Percentiles rank a stretch among this genome's conserved stretches.
phyloP scores from a whole-genome alignment of 2,888 invertebrate species.

The Xestia rhomboidea region DNA sequence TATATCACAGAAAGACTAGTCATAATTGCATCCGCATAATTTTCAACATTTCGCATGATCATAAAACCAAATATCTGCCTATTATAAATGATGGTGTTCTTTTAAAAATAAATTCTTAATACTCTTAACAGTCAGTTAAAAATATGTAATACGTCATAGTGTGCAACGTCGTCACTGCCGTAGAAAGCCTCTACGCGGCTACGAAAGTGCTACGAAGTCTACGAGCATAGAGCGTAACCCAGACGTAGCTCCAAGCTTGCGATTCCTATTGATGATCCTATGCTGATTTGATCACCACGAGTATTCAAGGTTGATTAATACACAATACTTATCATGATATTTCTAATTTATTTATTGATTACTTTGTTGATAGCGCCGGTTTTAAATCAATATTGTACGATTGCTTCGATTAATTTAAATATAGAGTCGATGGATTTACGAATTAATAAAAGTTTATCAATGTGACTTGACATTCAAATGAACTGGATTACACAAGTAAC shows the following conservation, averaged over 20 bases:
- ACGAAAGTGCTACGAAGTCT: slow-evolving; percentile 51
- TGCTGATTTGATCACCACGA: neutral
- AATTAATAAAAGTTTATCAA: neutral
- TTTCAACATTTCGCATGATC: neutral
- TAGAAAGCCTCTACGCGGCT: slow-evolving; percentile 36
- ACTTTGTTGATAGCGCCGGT: neutral
- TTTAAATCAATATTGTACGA: neutral
- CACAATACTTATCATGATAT: neutral
- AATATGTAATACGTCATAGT: neutral
- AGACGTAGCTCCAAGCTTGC: neutral
- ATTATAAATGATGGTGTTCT: neutral
- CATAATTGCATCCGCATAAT: neutral
- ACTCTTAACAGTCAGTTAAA: neutral
- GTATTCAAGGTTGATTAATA: neutral
- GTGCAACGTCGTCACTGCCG: neutral
- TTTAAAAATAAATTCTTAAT: neutral
- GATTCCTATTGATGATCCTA: neutral
- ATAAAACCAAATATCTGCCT: neutral
- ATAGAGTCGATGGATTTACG: neutral
- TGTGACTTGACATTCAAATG: neutral
- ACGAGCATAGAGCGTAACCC: slow-evolving; percentile 21
- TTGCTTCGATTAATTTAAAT: neutral
- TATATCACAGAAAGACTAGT: neutral
- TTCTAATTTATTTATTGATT: neutral
- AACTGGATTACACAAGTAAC: neutral